Evolutionary conservation across 2,797 vertebrate species (phyloP).

Genomic region (Coranthus polyacanthus): DNA sequence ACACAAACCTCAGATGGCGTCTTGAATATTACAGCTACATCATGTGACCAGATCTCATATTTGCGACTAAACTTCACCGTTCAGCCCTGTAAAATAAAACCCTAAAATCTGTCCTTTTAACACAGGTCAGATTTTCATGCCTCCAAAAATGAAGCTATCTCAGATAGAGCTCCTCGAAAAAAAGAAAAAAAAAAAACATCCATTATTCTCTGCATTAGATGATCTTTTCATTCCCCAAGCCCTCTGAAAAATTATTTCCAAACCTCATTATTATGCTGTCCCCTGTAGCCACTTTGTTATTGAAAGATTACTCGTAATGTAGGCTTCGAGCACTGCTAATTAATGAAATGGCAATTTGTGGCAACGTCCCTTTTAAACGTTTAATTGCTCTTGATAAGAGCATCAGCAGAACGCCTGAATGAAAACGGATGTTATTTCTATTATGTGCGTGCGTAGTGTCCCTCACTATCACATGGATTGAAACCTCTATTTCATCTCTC

Average conservation of each 20-base stretch:
- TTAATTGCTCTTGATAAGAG: constrained; percentile 72
- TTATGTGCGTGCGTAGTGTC: constrained; percentile 14
- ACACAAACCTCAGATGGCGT: constrained; percentile 23
- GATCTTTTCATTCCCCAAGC: constrained; percentile 61
- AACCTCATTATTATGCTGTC: constrained; percentile 62
- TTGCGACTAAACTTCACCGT: constrained; percentile 14
- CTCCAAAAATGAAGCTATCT: not conserved
- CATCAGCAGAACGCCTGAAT: constrained; percentile 37
- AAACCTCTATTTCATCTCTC: constrained; percentile 38
- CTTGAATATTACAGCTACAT: constrained; percentile 35
- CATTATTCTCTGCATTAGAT: constrained; percentile 59
- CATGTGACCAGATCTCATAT: constrained; percentile 4
- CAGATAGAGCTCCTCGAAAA: constrained; percentile 5
- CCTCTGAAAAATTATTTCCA: constrained; percentile 64
- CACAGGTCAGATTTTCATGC: not conserved
- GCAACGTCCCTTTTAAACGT: constrained; percentile 51
- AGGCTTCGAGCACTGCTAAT: constrained; percentile 52
- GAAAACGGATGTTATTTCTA: constrained; percentile 26
- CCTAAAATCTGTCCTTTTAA: not conserved
- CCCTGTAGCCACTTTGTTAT: constrained; percentile 57
- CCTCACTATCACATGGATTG: constrained; percentile 29
- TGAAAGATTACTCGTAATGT: constrained; percentile 65
- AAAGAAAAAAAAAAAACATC: constrained; percentile 41
- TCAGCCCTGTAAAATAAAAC: constrained; percentile 8
- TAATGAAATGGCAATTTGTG: constrained; percentile 63